These are phyloP conservation scores for Zosterops japonicus DNA, from an alignment of 2,113 vertebrate species.

Conservation along the genomic window DNA sequence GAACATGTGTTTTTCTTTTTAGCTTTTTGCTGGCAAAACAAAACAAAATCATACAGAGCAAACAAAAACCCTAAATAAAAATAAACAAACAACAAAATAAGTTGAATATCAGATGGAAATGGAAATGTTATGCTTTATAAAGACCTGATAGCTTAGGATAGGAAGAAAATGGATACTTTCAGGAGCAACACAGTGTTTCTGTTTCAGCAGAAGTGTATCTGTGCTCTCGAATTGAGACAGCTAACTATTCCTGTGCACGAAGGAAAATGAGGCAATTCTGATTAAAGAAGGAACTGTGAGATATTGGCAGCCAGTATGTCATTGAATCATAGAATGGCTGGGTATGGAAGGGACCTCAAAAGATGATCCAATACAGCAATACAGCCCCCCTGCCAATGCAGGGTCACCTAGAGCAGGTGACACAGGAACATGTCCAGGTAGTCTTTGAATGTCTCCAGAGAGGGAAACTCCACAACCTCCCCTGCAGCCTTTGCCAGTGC, in stretches of 20 bases:
- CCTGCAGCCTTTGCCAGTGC: neutral
- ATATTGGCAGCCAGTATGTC: neutral
- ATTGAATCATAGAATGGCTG: neutral
- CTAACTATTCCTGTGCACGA: rapidly evolving
- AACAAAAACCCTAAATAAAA: rapidly evolving
- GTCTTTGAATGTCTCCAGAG: neutral
- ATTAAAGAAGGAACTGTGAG: neutral
- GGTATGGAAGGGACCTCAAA: neutral
- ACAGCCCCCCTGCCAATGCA: neutral
- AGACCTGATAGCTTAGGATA: rapidly evolving
- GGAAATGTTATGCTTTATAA: neutral
- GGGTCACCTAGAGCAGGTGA: neutral
- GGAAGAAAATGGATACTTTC: neutral
- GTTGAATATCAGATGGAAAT: neutral
- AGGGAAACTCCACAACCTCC: too few relatives aligned
- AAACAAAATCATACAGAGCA: neutral
- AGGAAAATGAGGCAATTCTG: neutral
- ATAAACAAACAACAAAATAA: neutral
- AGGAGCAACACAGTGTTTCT: neutral
- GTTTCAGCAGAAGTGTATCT: neutral
- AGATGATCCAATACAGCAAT: neutral
- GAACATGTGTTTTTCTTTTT: rapidly evolving
- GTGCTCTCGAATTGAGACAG: neutral
- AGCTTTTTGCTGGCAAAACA: neutral
- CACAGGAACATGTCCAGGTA: neutral